Percentiles rank a stretch among this genome's conserved stretches.
Evolutionary conservation across 2,888 invertebrate species (phyloP).

Genomic region (Sepiola atlantica): DNA sequence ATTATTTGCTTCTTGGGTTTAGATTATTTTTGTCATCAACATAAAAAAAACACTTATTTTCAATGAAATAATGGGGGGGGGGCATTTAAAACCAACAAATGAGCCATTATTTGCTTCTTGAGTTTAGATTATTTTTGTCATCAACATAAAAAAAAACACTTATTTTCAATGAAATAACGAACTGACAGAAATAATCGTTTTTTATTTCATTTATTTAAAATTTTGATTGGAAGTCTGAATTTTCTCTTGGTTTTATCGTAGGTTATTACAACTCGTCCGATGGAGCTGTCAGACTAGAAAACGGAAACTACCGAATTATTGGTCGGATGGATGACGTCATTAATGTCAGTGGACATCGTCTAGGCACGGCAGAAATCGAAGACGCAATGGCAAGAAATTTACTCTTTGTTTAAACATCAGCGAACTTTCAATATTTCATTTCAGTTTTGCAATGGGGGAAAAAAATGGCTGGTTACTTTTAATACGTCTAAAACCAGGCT

Average conservation of each 20-base stretch:
- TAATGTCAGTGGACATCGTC: conserved; percentile 77
- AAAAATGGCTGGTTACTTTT: no score
- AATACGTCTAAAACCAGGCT: no score
- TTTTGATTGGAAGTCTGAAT: conserved; percentile 24
- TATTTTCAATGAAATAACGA: neutral
- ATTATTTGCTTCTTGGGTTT: no score
- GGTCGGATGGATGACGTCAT: conserved; percentile 78
- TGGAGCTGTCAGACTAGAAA: conserved; percentile 73
- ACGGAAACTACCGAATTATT: conserved; percentile 76
- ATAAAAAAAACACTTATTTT: no score
- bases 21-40: no score
- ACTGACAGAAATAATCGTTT: neutral
- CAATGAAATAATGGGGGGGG: no score
- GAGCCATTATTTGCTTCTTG: no score
- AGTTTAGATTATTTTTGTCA: no score
- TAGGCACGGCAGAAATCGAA: conserved; percentile 78
- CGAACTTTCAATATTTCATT: no score
- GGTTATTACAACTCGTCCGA: conserved; percentile 77
- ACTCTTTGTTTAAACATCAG: neutral
- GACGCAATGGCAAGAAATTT: conserved; percentile 74
- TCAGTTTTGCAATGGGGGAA: no score
- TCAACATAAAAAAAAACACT: no score
- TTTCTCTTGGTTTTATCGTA: conserved; percentile 53
- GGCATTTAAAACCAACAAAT: no score
- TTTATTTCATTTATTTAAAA: neutral